Percentiles rank a stretch among this genome's conserved stretches.
These are phyloP conservation scores for Parapsyche elsis DNA, from an alignment of 1,140 invertebrate species.

Conservation along the genomic window DNA sequence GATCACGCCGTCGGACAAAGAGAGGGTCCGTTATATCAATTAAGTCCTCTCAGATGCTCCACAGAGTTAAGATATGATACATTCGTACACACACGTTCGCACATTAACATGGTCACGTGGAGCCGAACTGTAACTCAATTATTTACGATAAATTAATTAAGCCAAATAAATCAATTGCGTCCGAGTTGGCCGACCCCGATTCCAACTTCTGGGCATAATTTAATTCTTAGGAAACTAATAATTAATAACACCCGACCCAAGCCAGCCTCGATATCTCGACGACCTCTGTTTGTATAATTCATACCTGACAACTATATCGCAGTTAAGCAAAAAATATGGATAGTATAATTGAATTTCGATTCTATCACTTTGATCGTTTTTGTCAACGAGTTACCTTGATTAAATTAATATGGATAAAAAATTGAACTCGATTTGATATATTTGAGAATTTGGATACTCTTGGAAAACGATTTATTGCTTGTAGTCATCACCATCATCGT, in stretches of 20 bases:
- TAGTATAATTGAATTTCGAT: no score
- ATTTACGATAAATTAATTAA: slow-evolving; percentile 29
- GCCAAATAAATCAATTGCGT: slow-evolving; percentile 11
- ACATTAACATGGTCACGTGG: background rate
- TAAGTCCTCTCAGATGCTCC: background rate
- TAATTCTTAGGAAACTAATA: slow-evolving; percentile 31
- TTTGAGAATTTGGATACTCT: no score
- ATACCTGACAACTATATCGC: background rate
- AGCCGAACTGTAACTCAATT: background rate
- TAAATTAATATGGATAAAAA: no score
- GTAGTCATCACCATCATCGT: no score
- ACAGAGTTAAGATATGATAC: background rate
- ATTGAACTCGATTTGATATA: no score
- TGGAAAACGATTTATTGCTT: no score
- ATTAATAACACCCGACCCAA: slow-evolving; percentile 8
- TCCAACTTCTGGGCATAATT: slow-evolving; percentile 22
- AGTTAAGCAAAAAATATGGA: no score
- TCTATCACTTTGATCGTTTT: no score
- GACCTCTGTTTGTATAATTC: background rate
- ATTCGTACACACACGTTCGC: background rate
- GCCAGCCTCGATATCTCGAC: background rate
- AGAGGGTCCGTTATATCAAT: slow-evolving; percentile 4
- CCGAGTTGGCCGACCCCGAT: background rate
- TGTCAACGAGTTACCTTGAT: no score
- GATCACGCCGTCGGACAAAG: slow-evolving; percentile 4